These are phyloP conservation scores for Entomobrya multifasciata DNA, from an alignment of 2,888 invertebrate genomes.

Conservation along the genomic window DNA sequence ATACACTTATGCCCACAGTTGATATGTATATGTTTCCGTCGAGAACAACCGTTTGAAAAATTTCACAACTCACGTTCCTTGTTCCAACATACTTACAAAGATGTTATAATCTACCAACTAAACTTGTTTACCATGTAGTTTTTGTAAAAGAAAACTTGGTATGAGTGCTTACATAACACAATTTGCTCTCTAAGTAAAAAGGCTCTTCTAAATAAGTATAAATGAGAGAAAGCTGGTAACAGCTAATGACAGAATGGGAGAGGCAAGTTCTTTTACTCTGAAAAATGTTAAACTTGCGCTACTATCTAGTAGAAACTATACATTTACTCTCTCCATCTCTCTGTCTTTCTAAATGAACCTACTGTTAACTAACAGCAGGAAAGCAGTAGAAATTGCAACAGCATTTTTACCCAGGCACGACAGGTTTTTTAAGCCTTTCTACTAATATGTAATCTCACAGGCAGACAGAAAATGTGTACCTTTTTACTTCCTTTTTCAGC, in stretches of 20 bases:
- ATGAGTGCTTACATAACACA: constrained; percentile 33
- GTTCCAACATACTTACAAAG: background rate
- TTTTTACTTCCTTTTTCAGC: constrained; percentile 10
- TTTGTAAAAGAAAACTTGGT: background rate
- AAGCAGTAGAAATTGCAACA: background rate
- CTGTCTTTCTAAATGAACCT: constrained; percentile 34
- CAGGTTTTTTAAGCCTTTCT: constrained; percentile 39
- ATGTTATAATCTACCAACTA: background rate
- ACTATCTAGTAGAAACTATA: background rate
- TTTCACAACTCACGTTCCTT: background rate
- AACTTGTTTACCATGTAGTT: constrained; percentile 24
- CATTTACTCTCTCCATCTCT: background rate
- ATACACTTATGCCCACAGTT: too few relatives aligned
- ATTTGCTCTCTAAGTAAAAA: constrained; percentile 45
- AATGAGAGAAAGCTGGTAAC: constrained; percentile 38
- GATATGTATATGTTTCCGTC: background rate
- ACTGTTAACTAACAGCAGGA: constrained; percentile 3
- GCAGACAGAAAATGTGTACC: constrained; percentile 12
- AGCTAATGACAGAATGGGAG: background rate
- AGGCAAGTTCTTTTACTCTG: constrained; percentile 17
- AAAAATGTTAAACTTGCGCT: background rate
- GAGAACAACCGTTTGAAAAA: background rate
- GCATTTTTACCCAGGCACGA: background rate
- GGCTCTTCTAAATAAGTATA: constrained; percentile 25
- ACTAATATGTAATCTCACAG: constrained; percentile 30